Percentiles rank a stretch among this genome's conserved stretches.
These are phyloP conservation scores for Eueides isabella DNA, from an alignment of 1,140 invertebrate genomes.

Conservation along the genomic window DNA sequence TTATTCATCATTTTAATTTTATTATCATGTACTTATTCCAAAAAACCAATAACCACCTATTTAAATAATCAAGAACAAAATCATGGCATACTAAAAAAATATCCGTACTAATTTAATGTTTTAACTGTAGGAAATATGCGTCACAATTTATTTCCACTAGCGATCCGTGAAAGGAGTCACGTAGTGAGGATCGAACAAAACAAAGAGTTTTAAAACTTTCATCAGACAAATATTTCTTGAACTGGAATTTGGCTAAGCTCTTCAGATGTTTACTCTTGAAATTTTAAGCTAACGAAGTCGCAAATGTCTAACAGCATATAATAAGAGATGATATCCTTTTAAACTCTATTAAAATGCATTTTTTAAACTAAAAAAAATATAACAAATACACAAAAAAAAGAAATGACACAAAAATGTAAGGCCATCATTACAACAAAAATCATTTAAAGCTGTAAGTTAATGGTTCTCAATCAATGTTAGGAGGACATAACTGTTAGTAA, in stretches of 20 bases:
- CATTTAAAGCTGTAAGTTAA: slow-evolving; percentile 29
- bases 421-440: slow-evolving; percentile 7
- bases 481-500: slow-evolving; percentile 30
- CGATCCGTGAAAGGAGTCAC: slow-evolving; percentile 25
- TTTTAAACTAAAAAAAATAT: neutral
- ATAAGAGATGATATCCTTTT: too few species aligned
- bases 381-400: neutral
- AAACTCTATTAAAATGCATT: too few species aligned
- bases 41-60: too few species aligned
- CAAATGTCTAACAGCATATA: too few species aligned
- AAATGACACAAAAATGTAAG: neutral
- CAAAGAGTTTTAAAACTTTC: slow-evolving; percentile 27
- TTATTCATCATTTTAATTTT: too few species aligned
- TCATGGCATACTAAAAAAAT: neutral
- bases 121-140: slow-evolving; percentile 18
- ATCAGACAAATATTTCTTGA: slow-evolving; percentile 32
- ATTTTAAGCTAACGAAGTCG: slow-evolving; percentile 10
- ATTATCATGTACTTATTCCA: too few species aligned
- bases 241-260: slow-evolving; percentile 28
- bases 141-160: slow-evolving; percentile 16
- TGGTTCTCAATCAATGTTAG: slow-evolving; percentile 34
- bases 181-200: slow-evolving; percentile 15
- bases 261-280: slow-evolving; percentile 20
- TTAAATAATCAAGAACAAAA: neutral
- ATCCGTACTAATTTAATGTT: slow-evolving; percentile 12